Conservation (phyloP, 2,888 invertebrate species). For the Vandiemenella viatica region DNA sequence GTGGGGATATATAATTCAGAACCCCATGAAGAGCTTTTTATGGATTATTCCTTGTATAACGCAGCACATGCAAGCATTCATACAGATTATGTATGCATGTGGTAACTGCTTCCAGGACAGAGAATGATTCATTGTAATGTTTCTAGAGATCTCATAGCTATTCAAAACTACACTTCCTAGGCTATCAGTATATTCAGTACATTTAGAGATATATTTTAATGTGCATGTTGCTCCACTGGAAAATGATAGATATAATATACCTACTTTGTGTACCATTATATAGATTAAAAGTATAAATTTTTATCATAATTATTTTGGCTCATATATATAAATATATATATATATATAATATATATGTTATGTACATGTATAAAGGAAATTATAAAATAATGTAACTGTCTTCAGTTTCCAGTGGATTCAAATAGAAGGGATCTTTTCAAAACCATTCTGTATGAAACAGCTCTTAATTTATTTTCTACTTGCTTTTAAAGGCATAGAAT, state of each 20-base stretch:
- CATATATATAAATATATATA: slow-evolving; percentile 7
- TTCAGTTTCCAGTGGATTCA: slow-evolving; percentile 16
- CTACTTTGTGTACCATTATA: slow-evolving; percentile 10
- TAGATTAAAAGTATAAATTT: slow-evolving; percentile 12
- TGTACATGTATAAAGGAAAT: neutral
- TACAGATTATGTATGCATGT: too few relatives aligned
- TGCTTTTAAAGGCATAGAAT: too few relatives aligned
- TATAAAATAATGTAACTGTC: neutral
- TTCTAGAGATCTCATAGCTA: slow-evolving; percentile 17
- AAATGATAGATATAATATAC: slow-evolving; percentile 13
- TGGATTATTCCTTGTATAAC: slow-evolving; percentile 9
- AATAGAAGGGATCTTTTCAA: slow-evolving; percentile 15
- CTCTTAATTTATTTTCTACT: too few relatives aligned
- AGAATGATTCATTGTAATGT: slow-evolving; percentile 14
- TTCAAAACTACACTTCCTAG: slow-evolving; percentile 16
- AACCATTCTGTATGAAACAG: neutral
- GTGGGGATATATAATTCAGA: neutral
- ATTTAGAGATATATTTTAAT: slow-evolving; percentile 17
- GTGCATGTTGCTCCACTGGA: slow-evolving; percentile 17
- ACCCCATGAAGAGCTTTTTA: slow-evolving; percentile 5
- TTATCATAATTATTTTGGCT: slow-evolving; percentile 12
- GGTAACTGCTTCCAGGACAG: slow-evolving; percentile 14
- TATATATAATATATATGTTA: slow-evolving; percentile 2
- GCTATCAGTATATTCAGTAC: slow-evolving; percentile 17
- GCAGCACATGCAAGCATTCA: slow-evolving; percentile 16